Evolutionary conservation across 2,113 vertebrate genomes (phyloP).

Genomic region (Synodontis membranacea): DNA sequence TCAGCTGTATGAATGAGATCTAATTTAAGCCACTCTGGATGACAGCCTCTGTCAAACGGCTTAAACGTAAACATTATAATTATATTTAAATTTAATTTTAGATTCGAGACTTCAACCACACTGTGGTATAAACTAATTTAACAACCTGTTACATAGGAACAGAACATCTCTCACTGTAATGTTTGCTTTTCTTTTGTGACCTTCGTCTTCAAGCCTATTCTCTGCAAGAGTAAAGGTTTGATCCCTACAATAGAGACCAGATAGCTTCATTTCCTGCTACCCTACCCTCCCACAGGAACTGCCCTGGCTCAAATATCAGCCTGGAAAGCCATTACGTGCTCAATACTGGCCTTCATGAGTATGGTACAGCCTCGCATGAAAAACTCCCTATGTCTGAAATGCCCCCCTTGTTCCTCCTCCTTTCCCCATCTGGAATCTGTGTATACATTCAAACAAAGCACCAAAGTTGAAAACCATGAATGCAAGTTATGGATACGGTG

Average conservation of each 20-base stretch:
- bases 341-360: conserved; percentile 40
- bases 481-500: not conserved
- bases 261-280: conserved; percentile 40
- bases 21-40: no score
- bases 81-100: not conserved
- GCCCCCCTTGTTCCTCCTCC: not conserved
- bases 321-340: conserved; percentile 27
- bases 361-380: conserved; percentile 6
- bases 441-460: not conserved
- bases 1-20: no score
- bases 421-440: conserved; percentile 1
- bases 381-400: conserved; percentile 27
- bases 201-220: not conserved
- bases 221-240: not conserved
- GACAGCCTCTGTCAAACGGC: no score
- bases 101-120: not conserved
- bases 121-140: not conserved
- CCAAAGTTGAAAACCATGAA: not conserved
- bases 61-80: no score
- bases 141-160: not conserved
- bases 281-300: conserved; percentile 37
- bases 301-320: conserved; percentile 47
- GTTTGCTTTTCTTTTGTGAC: not conserved
- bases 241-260: conserved; percentile 16
- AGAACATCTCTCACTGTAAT: not conserved